Evolutionary conservation across 1,140 invertebrate genomes (phyloP).

Genomic region (Drosophila tani): DNA sequence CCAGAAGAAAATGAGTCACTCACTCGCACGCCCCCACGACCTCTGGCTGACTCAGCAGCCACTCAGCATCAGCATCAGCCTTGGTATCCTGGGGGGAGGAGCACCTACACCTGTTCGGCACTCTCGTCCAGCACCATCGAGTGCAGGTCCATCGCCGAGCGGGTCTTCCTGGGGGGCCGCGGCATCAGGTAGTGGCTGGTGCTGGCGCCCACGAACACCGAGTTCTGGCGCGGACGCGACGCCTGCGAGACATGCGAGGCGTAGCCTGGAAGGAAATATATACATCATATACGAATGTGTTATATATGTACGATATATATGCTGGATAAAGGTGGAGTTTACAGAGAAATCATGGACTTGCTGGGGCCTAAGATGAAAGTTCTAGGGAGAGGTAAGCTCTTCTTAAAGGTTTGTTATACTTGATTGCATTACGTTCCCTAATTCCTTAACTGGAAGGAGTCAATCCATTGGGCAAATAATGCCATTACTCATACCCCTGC

Average conservation of each 20-base stretch:
- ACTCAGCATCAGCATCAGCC: too few relatives aligned
- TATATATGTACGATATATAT: too few relatives aligned
- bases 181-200: constrained; percentile 87
- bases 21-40: background rate
- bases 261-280: constrained; percentile 60
- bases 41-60: constrained; percentile 12
- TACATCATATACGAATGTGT: too few relatives aligned
- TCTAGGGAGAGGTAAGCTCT: too few relatives aligned
- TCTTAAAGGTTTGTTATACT: too few relatives aligned
- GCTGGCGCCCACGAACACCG: constrained; percentile 92
- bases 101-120: constrained; percentile 70
- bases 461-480: too few relatives aligned
- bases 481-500: too few relatives aligned
- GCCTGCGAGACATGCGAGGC: constrained; percentile 67
- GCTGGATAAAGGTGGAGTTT: too few relatives aligned
- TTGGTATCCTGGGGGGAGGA: background rate
- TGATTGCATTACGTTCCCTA: too few relatives aligned
- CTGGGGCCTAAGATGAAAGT: too few relatives aligned
- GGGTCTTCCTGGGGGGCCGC: constrained; percentile 89
- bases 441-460: too few relatives aligned
- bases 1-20: constrained; percentile 15
- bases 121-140: constrained; percentile 88
- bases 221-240: constrained; percentile 89
- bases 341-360: too few relatives aligned
- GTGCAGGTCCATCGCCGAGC: constrained; percentile 93